A percentile compares a stretch with the other conserved stretches of the same genome.
Conservation (phyloP, 1,140 invertebrate genomes). For the Scaptodrosophila lebanonensis region DNA sequence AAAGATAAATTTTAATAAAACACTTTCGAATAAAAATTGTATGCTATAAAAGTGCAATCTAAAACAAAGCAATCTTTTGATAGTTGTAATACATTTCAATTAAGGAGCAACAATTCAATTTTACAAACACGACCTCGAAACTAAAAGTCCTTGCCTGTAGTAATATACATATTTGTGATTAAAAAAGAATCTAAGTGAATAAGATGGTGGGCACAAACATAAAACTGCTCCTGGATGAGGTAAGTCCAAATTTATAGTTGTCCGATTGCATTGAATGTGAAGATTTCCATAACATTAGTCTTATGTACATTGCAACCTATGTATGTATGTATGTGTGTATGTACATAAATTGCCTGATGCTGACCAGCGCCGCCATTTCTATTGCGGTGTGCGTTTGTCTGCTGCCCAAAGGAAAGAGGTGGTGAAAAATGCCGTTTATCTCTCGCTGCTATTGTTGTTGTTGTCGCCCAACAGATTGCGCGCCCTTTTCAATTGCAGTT, state of each 20-base stretch:
- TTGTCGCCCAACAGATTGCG: conserved; percentile 30
- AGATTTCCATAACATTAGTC: too few relatives aligned
- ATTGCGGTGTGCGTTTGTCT: conserved; percentile 20
- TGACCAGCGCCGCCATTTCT: conserved; percentile 43
- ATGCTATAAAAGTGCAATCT: conserved; percentile 18
- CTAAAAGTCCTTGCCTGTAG: neutral
- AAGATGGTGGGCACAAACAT: conserved; percentile 57
- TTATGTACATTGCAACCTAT: too few relatives aligned
- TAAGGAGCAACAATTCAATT: conserved; percentile 3
- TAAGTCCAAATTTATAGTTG: conserved; percentile 27
- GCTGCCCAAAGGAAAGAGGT: conserved; percentile 9
- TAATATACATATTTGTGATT: conserved; percentile 18
- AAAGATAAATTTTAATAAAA: conserved; percentile 10
- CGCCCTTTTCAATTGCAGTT: conserved; percentile 43
- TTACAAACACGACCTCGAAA: conserved; percentile 4
- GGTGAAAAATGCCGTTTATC: conserved; percentile 48
- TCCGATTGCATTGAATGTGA: too few relatives aligned
- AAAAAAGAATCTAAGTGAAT: conserved; percentile 5
- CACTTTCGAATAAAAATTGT: conserved; percentile 21
- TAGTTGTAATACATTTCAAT: conserved; percentile 6
- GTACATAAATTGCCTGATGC: too few relatives aligned
- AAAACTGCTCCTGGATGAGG: conserved; percentile 61
- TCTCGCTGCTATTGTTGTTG: conserved; percentile 16
- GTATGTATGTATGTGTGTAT: too few relatives aligned
- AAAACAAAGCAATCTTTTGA: neutral